Conservation (phyloP, 2,888 invertebrate species). For the Lapara coniferarum region DNA sequence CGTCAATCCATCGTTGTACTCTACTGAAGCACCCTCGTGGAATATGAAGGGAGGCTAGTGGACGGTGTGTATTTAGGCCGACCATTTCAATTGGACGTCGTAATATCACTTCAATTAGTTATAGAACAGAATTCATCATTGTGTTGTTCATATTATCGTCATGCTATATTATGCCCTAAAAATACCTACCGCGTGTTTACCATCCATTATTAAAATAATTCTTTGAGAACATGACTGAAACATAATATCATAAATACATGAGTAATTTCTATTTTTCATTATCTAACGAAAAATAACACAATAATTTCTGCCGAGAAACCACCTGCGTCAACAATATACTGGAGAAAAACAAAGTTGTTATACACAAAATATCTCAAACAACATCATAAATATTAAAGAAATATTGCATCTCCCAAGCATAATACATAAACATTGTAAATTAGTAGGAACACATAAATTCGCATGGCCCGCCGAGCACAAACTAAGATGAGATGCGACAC, state of each 20-base stretch:
- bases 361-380: constrained; percentile 13
- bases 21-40: too few species aligned
- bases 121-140: too few species aligned
- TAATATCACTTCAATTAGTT: too few species aligned
- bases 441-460: constrained; percentile 38
- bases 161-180: neutral
- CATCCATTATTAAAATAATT: neutral
- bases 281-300: neutral
- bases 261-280: neutral
- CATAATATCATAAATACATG: neutral
- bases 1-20: too few species aligned
- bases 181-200: neutral
- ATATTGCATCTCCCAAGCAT: constrained; percentile 8
- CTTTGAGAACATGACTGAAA: neutral
- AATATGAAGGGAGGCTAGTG: too few species aligned
- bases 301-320: neutral
- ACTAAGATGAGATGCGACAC: constrained; percentile 13
- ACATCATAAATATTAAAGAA: constrained; percentile 9
- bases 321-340: constrained; percentile 3
- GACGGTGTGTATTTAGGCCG: too few species aligned
- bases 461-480: constrained; percentile 32
- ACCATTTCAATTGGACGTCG: too few species aligned
- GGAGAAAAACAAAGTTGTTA: constrained; percentile 5
- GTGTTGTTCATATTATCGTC: too few species aligned
- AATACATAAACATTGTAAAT: constrained; percentile 17